phyloP scores from a whole-genome alignment of 2,888 invertebrate species.

The Dryobota labecula region DNA sequence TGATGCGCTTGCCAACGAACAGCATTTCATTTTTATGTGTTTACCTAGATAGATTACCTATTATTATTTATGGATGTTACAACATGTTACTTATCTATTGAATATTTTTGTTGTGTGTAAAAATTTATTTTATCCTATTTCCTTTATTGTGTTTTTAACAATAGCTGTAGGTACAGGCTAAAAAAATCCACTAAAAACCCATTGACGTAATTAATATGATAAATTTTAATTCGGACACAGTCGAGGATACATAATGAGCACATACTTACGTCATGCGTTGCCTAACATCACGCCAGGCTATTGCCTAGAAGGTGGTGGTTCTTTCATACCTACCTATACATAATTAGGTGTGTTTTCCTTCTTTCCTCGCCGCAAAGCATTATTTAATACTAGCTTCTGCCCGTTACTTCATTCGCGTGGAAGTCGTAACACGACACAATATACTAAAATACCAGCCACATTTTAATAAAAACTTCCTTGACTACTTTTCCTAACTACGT shows the following conservation, averaged over 20 bases:
- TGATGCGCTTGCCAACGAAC: too few species aligned
- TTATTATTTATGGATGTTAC: background rate
- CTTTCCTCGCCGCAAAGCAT: background rate
- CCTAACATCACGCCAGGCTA: background rate
- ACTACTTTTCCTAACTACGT: too few species aligned
- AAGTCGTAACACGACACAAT: too few species aligned
- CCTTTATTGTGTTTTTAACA: background rate
- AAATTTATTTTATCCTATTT: background rate
- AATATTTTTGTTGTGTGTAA: background rate
- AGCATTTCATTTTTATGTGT: background rate
- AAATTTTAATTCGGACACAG: slow-evolving; percentile 8
- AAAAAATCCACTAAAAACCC: slow-evolving; percentile 13
- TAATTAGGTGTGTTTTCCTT: background rate
- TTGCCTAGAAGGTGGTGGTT: background rate
- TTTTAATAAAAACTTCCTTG: too few species aligned
- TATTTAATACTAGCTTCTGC: too few species aligned
- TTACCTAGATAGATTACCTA: background rate
- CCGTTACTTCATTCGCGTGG: too few species aligned
- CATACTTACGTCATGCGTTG: background rate
- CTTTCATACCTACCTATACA: background rate
- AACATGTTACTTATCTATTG: background rate
- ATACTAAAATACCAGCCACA: too few species aligned
- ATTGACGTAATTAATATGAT: slow-evolving; percentile 15
- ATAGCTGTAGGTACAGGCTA: background rate
- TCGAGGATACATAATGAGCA: background rate